phyloP scores from a whole-genome alignment of 2,888 invertebrate species.

The Habrosyne pyritoides region DNA sequence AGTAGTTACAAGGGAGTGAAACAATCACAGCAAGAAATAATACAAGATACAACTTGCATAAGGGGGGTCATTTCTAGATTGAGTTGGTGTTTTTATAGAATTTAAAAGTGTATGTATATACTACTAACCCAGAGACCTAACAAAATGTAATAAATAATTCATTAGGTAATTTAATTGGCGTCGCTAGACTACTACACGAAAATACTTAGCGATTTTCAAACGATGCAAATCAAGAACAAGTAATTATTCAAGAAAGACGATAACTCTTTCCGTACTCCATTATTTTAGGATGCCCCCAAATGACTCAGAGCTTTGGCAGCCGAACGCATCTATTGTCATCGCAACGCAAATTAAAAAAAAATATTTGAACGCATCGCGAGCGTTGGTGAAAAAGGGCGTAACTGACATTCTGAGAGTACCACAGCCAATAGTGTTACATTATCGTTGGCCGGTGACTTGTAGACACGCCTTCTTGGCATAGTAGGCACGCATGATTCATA shows the following conservation, averaged over 20 bases:
- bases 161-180: not conserved
- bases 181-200: not conserved
- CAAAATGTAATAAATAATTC: not conserved
- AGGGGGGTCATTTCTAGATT: too few species aligned
- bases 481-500: slow-evolving; percentile 41
- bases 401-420: slow-evolving; percentile 21
- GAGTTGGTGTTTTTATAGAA: too few species aligned
- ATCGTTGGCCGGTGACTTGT: slow-evolving; percentile 19
- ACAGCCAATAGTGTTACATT: slow-evolving; percentile 33
- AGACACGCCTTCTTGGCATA: slow-evolving; percentile 50
- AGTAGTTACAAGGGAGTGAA: too few species aligned
- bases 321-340: not conserved
- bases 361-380: not conserved
- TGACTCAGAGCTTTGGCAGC: slow-evolving; percentile 6
- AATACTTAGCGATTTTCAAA: not conserved
- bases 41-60: too few species aligned
- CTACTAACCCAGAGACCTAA: not conserved
- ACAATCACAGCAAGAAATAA: too few species aligned
- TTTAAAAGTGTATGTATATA: not conserved
- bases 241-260: slow-evolving; percentile 1
- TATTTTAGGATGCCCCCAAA: slow-evolving; percentile 1
- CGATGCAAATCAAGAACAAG: not conserved
- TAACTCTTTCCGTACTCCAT: slow-evolving; percentile 4
- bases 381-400: slow-evolving; percentile 40
- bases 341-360: slow-evolving; percentile 10